Evolutionary conservation across 2,797 vertebrate genomes (phyloP).

Genomic region (Cirrhinus mrigala): DNA sequence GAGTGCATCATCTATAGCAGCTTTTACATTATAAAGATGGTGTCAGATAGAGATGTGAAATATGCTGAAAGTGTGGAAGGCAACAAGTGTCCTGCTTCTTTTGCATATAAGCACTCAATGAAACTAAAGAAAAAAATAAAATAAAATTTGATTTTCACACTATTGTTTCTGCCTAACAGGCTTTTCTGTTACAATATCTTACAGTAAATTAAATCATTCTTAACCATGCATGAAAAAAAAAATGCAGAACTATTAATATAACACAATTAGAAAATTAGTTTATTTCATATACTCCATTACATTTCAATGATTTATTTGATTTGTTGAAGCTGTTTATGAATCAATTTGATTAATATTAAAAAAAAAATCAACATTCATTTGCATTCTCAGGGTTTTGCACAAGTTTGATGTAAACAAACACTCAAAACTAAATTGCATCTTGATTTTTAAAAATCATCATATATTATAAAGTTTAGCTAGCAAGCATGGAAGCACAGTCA

Average conservation of each 20-base stretch:
- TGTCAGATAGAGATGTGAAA: background rate
- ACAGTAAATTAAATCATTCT: background rate
- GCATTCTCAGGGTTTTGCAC: background rate
- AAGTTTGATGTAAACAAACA: background rate
- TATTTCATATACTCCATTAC: background rate
- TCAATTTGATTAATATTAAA: background rate
- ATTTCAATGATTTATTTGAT: background rate
- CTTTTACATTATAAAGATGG: background rate
- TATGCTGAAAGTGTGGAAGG: background rate
- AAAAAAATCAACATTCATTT: background rate
- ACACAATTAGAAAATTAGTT: background rate
- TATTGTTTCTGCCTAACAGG: background rate
- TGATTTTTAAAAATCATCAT: background rate
- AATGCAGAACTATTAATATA: background rate
- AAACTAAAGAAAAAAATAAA: background rate
- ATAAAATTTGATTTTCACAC: background rate
- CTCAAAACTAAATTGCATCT: conserved; percentile 2
- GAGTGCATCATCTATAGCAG: background rate
- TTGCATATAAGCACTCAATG: background rate
- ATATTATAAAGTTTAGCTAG: background rate
- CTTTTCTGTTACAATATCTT: background rate
- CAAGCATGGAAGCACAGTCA: background rate
- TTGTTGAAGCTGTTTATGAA: background rate
- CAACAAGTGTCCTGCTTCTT: background rate
- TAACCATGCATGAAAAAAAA: background rate